Conservation (phyloP, 2,888 invertebrate species). For the Steinernema scapterisci region DNA sequence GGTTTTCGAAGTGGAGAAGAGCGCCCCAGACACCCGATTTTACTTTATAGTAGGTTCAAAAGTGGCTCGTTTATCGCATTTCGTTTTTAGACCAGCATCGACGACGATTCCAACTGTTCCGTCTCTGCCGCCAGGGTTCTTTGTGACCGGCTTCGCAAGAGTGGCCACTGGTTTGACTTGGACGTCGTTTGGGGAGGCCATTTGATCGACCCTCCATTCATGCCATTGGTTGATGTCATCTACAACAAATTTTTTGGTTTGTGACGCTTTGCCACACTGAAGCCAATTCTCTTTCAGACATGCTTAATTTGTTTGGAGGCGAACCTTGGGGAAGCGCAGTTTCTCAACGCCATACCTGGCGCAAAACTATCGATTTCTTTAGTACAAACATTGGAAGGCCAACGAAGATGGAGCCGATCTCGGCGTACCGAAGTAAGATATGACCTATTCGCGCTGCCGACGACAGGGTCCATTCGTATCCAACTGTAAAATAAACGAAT, state of each 20-base stretch:
- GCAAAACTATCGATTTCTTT: constrained; percentile 25
- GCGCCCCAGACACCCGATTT: constrained; percentile 2
- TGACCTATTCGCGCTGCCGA: background rate
- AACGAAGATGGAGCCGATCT: background rate
- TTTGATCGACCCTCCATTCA: background rate
- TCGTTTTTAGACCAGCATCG: constrained; percentile 2
- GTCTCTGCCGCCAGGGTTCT: background rate
- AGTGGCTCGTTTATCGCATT: background rate
- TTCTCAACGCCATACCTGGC: constrained; percentile 24
- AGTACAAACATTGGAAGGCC: constrained; percentile 23
- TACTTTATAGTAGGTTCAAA: constrained; percentile 4
- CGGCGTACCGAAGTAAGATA: background rate
- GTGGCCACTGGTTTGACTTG: background rate
- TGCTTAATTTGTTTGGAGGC: constrained; percentile 12
- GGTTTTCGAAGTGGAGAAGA: constrained; percentile 1
- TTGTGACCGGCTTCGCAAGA: constrained; percentile 12
- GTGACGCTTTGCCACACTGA: background rate
- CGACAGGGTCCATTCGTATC: too few relatives aligned
- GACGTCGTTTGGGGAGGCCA: constrained; percentile 21
- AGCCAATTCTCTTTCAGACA: background rate
- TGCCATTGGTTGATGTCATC: constrained; percentile 17
- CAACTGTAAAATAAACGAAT: background rate
- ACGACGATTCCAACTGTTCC: constrained; percentile 2
- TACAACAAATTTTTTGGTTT: constrained; percentile 24
- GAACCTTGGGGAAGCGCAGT: constrained; percentile 25